Evolutionary conservation across 2,797 vertebrate genomes (phyloP), one percentile per base, ranked within the genome.

Genomic region (Cyprinella venusta): DNA sequence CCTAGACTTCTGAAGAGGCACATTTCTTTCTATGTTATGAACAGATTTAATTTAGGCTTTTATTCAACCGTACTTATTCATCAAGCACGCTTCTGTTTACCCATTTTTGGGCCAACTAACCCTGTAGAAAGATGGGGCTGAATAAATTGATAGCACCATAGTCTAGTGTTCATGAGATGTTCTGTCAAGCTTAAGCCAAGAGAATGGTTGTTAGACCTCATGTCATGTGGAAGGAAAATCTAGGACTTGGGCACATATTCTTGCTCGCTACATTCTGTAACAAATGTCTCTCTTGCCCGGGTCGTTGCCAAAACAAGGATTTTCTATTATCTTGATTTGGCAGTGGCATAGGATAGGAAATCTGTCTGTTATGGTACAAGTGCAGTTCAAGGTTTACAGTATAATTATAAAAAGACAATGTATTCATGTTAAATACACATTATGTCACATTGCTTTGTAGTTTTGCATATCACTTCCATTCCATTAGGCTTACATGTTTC

Each of bases 221-320:
- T 76, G 40, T 42, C 54, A 76, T 71, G 4, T 6, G 1, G 13
- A 72, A 40, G 59, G 68, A n/a, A 12, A 75, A 65, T 63, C 30
- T 79, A 59, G 9, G 8, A 36, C 26, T 36, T 64, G 72, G 82
- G 38, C 59, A 84, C 67, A 59, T n/a, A 64, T 56, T 56, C 59
- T 26, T 24, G 18, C 16, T 36, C 38, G 24, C 42, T 24, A 65
- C 75, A 61, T 48, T 45, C 36, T 64, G 59, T 52, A 79, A 85
- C 33, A 30, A 71, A 72, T 24, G 42, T 77, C 59, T 30, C 54
- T 56, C 48, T 48, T 69, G 52, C n/a, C 36, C 18, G 8, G 61
- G 59, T 26, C 65, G 4, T 74, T 84, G 80, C 82, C 71, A 86
- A 77, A 86, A 84, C 80, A 77, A 71, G 33, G 36, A 6, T n/a